These are phyloP conservation scores for Meandrina meandrites DNA, from an alignment of 92 coral and sea anemone genomes.

Conservation along the genomic window DNA sequence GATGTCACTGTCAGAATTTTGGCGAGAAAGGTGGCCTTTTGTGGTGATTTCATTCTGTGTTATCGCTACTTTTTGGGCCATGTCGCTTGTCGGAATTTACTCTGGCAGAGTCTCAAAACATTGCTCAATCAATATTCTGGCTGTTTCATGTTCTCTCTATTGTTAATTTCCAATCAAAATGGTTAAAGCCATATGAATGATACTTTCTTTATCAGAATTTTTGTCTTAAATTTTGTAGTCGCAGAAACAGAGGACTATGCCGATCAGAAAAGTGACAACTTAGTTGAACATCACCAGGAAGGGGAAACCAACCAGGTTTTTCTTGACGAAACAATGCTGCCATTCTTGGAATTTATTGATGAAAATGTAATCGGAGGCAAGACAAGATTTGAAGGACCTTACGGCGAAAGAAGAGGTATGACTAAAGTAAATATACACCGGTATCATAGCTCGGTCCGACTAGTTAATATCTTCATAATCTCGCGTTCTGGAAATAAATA, in stretches of 20 bases:
- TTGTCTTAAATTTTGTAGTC: background rate
- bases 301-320: background rate
- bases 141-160: background rate
- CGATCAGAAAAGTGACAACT: background rate
- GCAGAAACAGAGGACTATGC: background rate
- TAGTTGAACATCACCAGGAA: background rate
- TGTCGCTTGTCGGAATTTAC: too few species aligned
- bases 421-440: background rate
- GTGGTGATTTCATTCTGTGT: too few species aligned
- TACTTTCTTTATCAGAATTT: background rate
- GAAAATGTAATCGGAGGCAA: slow-evolving; percentile 74
- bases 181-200: background rate
- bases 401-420: slow-evolving; percentile 73
- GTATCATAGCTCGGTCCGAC: too few species aligned
- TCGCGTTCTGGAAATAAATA: too few species aligned
- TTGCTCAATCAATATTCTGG: background rate
- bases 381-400: slow-evolving; percentile 72
- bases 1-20: too few species aligned
- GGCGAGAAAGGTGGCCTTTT: too few species aligned
- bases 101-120: too few species aligned
- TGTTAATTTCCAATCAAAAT: slow-evolving; percentile 2
- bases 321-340: slow-evolving; percentile 53
- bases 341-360: slow-evolving; percentile 72
- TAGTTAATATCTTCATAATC: too few species aligned
- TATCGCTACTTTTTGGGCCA: too few species aligned